Evolutionary conservation across 2,113 vertebrate species (phyloP), one percentile per base, ranked within the genome.

Genomic region (Shinisaurus crocodilurus): DNA sequence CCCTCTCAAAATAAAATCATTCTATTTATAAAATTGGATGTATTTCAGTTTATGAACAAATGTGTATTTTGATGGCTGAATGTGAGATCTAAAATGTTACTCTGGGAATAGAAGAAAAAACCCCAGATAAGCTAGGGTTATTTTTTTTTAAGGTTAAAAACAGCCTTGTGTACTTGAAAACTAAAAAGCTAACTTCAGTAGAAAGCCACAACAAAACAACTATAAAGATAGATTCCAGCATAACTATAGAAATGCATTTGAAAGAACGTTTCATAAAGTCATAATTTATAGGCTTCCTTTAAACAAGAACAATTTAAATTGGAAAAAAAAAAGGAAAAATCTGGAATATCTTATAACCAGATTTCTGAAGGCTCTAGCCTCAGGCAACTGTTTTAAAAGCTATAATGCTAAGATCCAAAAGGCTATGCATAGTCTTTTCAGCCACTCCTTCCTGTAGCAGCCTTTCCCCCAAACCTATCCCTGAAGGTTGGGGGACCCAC

Each of bases 161-260:
- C 92, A 96, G 94, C 90, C 89, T 86, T 91, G 92, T 93, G 88
- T 92, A 96, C 93, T 96, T 95, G 89, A 65, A 93, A 95, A 93
- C 95, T 97, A 96, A 96, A 96, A 95, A 40, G 6, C 12, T 82
- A 96, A 96, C 96, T 97, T 96, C 90, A 97, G 96, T 94, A 95
- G 94, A 96, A 96, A 97, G 94, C 94, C 93, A 97, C 96, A 97
- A 97, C 96, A 97, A 96, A 97, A 85, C 95, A 96, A 92, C 85
- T 95, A 92, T 94, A 97, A 97, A 97, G 95, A 96, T 86, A 96
- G 95, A 96, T 92, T 95, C 74, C 92, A 92, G 90, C 34, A 91
- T 94, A 97, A 97, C 97, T 97, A 96, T 86, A 93, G 96, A 96
- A 97, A 96, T 87, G 77, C 45, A 95, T 91, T 95, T 96, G 90